Evolutionary conservation across 2,888 invertebrate genomes (phyloP).

Genomic region (Chymomyza caudatula): DNA sequence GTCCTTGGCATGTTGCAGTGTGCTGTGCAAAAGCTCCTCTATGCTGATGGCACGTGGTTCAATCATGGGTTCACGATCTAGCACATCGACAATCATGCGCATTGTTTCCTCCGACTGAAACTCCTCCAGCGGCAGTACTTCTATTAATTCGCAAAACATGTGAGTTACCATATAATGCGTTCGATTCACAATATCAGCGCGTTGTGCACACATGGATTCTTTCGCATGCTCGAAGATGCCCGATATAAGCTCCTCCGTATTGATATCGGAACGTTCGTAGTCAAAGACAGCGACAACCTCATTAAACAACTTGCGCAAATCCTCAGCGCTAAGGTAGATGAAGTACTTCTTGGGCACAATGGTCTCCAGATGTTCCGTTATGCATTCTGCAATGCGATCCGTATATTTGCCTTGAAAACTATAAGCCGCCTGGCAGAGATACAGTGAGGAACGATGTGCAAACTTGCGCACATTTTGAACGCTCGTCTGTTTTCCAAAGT

Average conservation of each 20-base stretch:
- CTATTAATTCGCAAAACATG: constrained; percentile 69
- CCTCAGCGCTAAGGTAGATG: constrained; percentile 63
- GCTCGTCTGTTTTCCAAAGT: constrained; percentile 60
- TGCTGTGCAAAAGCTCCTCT: constrained; percentile 58
- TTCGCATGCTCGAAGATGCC: constrained; percentile 71
- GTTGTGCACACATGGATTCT: constrained; percentile 47
- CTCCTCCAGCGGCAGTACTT: constrained; percentile 72
- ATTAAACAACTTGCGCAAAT: constrained; percentile 69
- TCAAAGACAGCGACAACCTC: constrained; percentile 72
- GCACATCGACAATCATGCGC: constrained; percentile 56
- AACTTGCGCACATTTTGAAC: constrained; percentile 70
- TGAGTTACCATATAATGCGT: constrained; percentile 66
- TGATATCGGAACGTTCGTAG: constrained; percentile 70
- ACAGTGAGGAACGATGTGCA: constrained; percentile 69
- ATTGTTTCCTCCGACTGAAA: constrained; percentile 64
- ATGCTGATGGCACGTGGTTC: constrained; percentile 71
- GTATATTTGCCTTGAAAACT: constrained; percentile 72
- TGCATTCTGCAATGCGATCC: constrained; percentile 71
- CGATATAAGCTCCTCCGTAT: constrained; percentile 68
- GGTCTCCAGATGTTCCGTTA: constrained; percentile 69
- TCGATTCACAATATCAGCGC: constrained; percentile 60
- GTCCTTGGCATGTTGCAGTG: constrained; percentile 63
- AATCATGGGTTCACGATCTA: constrained; percentile 63
- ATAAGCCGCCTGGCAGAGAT: constrained; percentile 74
- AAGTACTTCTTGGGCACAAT: constrained; percentile 75